Conservation (phyloP, 2,113 vertebrate species). For the Pituophis catenifer region DNA sequence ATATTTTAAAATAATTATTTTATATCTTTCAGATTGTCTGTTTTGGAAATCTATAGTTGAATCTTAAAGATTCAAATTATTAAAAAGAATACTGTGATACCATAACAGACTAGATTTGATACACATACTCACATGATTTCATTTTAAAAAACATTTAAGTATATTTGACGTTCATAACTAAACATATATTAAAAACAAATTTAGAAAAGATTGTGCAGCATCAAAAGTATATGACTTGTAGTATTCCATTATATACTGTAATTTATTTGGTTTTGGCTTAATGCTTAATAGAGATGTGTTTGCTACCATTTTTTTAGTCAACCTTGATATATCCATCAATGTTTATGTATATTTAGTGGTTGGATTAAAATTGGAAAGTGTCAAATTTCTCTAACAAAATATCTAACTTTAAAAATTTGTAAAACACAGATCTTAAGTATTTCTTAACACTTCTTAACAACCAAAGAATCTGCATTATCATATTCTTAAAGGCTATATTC, state of each 20-base stretch:
- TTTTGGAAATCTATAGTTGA: not conserved
- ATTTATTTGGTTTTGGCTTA: not conserved
- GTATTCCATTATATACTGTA: not conserved
- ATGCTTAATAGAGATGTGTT: not conserved
- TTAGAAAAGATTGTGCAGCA: constrained; percentile 7
- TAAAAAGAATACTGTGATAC: not conserved
- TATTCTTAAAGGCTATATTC: constrained; percentile 45
- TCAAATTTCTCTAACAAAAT: constrained; percentile 25
- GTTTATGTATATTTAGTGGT: not conserved
- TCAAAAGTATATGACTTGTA: constrained; percentile 24
- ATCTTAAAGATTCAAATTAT: not conserved
- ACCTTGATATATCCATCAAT: not conserved
- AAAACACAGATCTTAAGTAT: not conserved
- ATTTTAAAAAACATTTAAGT: constrained; percentile 50
- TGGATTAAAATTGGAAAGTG: constrained; percentile 45
- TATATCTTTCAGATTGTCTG: not conserved
- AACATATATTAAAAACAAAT: not conserved
- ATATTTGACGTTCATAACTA: not conserved
- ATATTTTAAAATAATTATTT: not conserved
- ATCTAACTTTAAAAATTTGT: constrained; percentile 26
- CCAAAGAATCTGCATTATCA: constrained; percentile 33
- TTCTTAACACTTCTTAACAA: constrained; percentile 31
- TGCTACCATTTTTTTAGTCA: not conserved
- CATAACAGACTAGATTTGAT: constrained; percentile 36
- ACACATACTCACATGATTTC: constrained; percentile 50